phyloP scores from a whole-genome alignment of 2,888 invertebrate species.

The Lycocerus yunnanus region DNA sequence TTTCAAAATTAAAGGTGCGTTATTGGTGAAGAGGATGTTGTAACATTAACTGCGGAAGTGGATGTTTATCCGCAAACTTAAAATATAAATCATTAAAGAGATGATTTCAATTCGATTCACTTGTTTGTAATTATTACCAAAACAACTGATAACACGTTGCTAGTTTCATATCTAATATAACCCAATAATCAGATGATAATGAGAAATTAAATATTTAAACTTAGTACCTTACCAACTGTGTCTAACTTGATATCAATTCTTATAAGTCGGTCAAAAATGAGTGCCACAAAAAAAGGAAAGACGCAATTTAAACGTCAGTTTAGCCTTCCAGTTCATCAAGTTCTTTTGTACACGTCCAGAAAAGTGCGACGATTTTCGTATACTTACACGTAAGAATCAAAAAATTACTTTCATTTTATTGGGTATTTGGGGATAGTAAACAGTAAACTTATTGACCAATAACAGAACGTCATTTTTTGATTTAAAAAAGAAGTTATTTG shows the following conservation, averaged over 20 bases:
- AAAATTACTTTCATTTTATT: background rate
- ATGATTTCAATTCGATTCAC: background rate
- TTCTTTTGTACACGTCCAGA: slow-evolving; percentile 31
- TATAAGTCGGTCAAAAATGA: background rate
- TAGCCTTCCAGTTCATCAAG: slow-evolving; percentile 42
- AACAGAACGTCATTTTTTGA: too few species aligned
- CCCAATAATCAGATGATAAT: background rate
- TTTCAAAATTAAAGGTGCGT: background rate
- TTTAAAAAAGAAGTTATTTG: too few species aligned
- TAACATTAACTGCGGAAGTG: too few species aligned
- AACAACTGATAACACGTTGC: background rate
- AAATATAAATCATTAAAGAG: background rate
- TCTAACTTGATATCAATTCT: background rate
- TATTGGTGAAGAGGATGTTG: background rate
- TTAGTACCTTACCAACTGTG: background rate
- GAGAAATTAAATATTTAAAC: background rate
- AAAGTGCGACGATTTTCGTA: slow-evolving; percentile 13
- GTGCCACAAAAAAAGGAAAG: background rate
- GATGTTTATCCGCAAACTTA: background rate
- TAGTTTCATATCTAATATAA: background rate
- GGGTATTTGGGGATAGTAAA: too few species aligned
- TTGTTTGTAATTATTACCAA: background rate
- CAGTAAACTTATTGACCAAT: too few species aligned
- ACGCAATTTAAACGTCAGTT: slow-evolving; percentile 33
- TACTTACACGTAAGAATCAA: background rate